phyloP scores from a whole-genome alignment of 1,140 invertebrate genomes.

The Glomeris maerens region DNA sequence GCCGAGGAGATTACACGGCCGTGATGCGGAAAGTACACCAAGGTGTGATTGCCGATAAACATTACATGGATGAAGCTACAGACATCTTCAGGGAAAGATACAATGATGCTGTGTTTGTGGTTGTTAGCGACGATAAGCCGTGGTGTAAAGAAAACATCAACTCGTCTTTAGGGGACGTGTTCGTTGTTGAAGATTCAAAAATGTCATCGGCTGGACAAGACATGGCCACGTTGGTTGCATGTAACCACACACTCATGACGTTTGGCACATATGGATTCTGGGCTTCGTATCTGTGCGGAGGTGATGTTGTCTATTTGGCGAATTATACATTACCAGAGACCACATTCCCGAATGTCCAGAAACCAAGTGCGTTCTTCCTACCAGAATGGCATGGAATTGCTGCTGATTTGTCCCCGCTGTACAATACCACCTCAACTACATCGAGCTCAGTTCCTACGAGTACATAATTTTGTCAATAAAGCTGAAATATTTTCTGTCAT shows the following conservation, averaged over 20 bases:
- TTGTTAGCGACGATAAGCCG: slow-evolving; percentile 44
- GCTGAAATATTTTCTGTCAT: too few species aligned
- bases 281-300: slow-evolving; percentile 46
- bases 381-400: slow-evolving; percentile 3
- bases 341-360: neutral
- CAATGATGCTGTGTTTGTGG: slow-evolving; percentile 35
- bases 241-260: slow-evolving; percentile 32
- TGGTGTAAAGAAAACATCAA: slow-evolving; percentile 36
- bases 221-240: slow-evolving; percentile 23
- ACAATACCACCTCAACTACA: too few species aligned
- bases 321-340: slow-evolving; percentile 7
- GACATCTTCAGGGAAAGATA: slow-evolving; percentile 38
- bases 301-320: slow-evolving; percentile 29
- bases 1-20: slow-evolving; percentile 17
- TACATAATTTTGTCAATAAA: too few species aligned
- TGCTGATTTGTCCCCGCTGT: slow-evolving; percentile 6
- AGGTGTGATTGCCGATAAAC: slow-evolving; percentile 35
- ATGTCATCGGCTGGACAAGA: slow-evolving; percentile 30
- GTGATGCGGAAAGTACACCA: slow-evolving; percentile 34
- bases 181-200: slow-evolving; percentile 1
- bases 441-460: too few species aligned
- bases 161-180: neutral
- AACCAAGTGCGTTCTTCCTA: neutral
- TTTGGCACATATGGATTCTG: slow-evolving; percentile 54
- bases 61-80: slow-evolving; percentile 42